These are phyloP conservation scores for Scyliorhinus canicula DNA, from an alignment of 2,797 vertebrate genomes.

Conservation along the genomic window DNA sequence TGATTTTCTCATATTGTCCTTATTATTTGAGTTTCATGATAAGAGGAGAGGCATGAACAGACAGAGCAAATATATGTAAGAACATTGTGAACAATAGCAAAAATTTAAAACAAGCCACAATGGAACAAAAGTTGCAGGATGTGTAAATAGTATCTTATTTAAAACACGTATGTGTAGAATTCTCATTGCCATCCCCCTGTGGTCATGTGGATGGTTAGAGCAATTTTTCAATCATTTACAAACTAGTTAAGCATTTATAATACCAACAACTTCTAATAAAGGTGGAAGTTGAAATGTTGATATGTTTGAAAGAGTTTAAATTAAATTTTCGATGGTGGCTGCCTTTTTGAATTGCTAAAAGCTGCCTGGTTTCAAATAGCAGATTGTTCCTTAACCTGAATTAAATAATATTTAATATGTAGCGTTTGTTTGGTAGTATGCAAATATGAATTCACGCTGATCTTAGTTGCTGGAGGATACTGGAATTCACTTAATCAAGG, in stretches of 20 bases:
- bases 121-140: background rate
- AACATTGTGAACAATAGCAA: background rate
- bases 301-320: background rate
- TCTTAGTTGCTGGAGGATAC: background rate
- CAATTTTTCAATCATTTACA: background rate
- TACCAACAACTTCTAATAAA: background rate
- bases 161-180: background rate
- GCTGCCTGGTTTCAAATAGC: background rate
- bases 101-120: background rate
- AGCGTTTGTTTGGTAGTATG: background rate
- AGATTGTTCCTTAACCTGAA: background rate
- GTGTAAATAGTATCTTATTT: background rate
- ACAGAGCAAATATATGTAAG: background rate
- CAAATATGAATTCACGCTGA: background rate
- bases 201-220: background rate
- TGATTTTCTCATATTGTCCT: background rate
- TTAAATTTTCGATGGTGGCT: background rate
- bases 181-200: background rate
- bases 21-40: background rate
- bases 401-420: background rate
- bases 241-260: constrained; percentile 5
- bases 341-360: background rate
- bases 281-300: background rate
- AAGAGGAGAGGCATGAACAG: background rate
- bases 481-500: background rate